Conservation (phyloP, 2,113 vertebrate species). For the Pterocles gutturalis region DNA sequence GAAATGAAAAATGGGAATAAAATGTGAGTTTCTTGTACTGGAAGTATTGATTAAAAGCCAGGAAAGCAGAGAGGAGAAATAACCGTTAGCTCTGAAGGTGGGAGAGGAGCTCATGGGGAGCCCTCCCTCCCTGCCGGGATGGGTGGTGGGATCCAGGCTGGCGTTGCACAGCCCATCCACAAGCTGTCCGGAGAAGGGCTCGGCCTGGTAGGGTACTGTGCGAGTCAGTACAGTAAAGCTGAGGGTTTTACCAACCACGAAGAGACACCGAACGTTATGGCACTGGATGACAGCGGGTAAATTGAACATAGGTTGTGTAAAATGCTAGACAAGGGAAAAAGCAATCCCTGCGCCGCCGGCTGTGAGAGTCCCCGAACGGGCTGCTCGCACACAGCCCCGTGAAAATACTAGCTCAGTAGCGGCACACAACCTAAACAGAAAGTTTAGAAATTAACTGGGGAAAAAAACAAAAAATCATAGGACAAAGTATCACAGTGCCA, state of each 20-base stretch:
- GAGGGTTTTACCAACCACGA: not conserved
- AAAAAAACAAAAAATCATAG: not conserved
- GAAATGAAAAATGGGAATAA: not conserved
- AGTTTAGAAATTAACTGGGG: not conserved
- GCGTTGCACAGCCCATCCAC: fast-evolving
- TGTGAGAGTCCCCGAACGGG: fast-evolving
- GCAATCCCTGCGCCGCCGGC: not conserved
- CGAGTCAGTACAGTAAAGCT: not conserved
- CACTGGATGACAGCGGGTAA: not conserved
- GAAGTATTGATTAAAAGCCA: not conserved
- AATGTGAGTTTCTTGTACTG: not conserved
- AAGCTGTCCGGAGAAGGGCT: fast-evolving
- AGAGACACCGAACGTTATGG: not conserved
- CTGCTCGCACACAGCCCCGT: fast-evolving
- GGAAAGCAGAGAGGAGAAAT: not conserved
- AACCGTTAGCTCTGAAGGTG: fast-evolving
- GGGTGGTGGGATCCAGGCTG: fast-evolving
- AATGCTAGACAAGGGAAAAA: not conserved
- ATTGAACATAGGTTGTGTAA: not conserved
- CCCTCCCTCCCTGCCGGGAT: not conserved
- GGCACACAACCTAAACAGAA: not conserved
- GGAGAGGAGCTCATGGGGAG: not conserved
- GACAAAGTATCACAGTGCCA: too few relatives aligned
- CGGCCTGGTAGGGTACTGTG: not conserved
- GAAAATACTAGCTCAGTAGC: not conserved